These are phyloP conservation scores for Lophotis ruficrista DNA, from an alignment of 2,113 vertebrate genomes.

Conservation along the genomic window DNA sequence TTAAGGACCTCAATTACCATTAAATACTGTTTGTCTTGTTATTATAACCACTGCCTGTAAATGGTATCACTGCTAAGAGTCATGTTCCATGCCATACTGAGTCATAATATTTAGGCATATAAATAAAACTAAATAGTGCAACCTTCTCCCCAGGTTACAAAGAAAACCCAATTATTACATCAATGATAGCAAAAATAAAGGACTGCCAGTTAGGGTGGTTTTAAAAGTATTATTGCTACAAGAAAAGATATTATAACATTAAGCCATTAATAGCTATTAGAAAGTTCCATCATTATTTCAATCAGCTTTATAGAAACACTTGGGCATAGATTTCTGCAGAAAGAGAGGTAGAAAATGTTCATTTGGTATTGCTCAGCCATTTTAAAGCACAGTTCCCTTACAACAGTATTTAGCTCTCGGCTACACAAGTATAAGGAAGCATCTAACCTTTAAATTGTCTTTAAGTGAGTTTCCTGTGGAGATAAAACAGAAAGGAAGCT, in stretches of 20 bases:
- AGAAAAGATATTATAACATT: background rate
- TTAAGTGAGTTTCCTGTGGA: background rate
- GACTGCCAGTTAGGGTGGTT: background rate
- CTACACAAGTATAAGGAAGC: background rate
- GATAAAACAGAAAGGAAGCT: background rate
- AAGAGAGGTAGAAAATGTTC: background rate
- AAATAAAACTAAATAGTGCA: background rate
- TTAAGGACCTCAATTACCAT: background rate
- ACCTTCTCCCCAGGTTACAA: background rate
- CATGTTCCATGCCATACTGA: background rate
- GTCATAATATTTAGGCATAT: constrained; percentile 26
- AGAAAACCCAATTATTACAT: background rate
- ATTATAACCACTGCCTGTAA: background rate
- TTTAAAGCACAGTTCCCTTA: background rate
- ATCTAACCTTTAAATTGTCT: constrained; percentile 9
- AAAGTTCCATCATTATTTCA: background rate
- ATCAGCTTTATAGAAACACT: background rate
- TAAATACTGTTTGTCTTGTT: background rate
- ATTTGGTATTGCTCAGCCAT: background rate
- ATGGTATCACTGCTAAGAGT: background rate
- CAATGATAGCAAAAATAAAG: background rate
- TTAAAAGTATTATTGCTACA: background rate
- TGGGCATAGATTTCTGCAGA: background rate
- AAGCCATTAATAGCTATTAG: background rate
- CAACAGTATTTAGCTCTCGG: background rate